Base-by-base conservation (phyloP, 2,797 vertebrate genomes). In the Sebastes alutus region DNA sequence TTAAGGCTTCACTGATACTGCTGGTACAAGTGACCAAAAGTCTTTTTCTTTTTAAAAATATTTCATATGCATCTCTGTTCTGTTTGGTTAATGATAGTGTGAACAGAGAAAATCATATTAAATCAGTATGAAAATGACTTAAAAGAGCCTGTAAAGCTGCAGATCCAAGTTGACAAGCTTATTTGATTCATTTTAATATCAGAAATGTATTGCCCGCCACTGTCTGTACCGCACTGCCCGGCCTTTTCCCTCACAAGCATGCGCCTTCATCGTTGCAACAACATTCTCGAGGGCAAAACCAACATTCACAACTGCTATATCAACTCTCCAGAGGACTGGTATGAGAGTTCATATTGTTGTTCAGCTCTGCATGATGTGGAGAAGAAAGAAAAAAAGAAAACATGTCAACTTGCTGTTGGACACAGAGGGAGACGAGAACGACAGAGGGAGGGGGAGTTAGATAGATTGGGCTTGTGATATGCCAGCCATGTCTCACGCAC, bases 381-480 rank as follows among this genome's bases (percentile, higher is more conserved):
- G 46, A 23, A 86, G 68, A 86, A 81, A 86, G 79, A 86, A 38
- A 22, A 22, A 89, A 90, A 84, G 88, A 91, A 83, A 95, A 94
- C 91, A 92, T 92, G 93, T 95, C 94, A 92, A 56, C 78, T 77
- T 65, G 73, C 77, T 82, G 83, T 66, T 82, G 56, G 38, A 74
- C 87, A 70, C 60, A 62, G 29, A 67, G 49, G 32, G 76, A 92
- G 91, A 93, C 68, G 81, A 82, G 86, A 75, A 49, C n/a, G 55
- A 82, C 64, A 16, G 73, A 25, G 59, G 68, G 73, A 56, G 55
- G 62, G 64, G 54, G 62, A 27, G 58, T n/a, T 2, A 18, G 59
- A 66, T 18, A 58, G 82, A 88, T 70, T 46, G 54, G 75, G 27
- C 27, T 42, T 54, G 63, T 42, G 27, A 72, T 82, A n/a, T 32